A percentile compares a stretch with the other conserved stretches of the same genome.
Conservation (phyloP, 2,888 invertebrate genomes). For the Xylophagus ater region DNA sequence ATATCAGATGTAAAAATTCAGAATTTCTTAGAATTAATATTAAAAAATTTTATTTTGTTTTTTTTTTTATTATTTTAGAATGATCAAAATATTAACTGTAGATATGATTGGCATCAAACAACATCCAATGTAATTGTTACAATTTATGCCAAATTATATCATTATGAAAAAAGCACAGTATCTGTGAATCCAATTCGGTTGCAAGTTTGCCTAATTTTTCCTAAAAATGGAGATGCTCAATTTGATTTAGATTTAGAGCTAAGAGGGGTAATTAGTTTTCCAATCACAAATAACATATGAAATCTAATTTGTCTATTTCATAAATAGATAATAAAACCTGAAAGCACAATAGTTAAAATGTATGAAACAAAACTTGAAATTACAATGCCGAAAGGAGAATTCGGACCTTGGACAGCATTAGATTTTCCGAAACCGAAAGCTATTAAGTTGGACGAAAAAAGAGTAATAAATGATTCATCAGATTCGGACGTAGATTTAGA, state of each 20-base stretch:
- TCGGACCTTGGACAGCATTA: constrained; percentile 70
- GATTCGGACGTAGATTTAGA: constrained; percentile 60
- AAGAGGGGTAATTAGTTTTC: constrained; percentile 54
- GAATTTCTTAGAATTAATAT: not conserved
- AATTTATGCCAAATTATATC: constrained; percentile 83
- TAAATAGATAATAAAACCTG: constrained; percentile 64
- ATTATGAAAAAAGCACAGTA: constrained; percentile 62
- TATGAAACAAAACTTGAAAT: constrained; percentile 86
- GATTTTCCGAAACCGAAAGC: constrained; percentile 45
- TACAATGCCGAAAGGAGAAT: constrained; percentile 75
- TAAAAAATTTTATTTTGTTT: not conserved
- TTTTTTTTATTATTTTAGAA: constrained; percentile 38
- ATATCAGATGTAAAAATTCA: constrained; percentile 45
- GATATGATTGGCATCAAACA: constrained; percentile 95
- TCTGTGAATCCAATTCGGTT: constrained; percentile 77
- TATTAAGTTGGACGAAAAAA: constrained; percentile 10
- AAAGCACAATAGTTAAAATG: constrained; percentile 63
- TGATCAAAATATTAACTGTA: constrained; percentile 52
- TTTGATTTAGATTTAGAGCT: constrained; percentile 71
- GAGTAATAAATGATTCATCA: constrained; percentile 32
- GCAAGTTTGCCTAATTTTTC: constrained; percentile 62
- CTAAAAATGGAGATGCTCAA: constrained; percentile 56
- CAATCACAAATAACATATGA: constrained; percentile 22
- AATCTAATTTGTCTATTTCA: not conserved
- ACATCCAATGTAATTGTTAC: constrained; percentile 71